phyloP scores from a whole-genome alignment of 2,888 invertebrate genomes.

The Lasioglossum zephyrum region DNA sequence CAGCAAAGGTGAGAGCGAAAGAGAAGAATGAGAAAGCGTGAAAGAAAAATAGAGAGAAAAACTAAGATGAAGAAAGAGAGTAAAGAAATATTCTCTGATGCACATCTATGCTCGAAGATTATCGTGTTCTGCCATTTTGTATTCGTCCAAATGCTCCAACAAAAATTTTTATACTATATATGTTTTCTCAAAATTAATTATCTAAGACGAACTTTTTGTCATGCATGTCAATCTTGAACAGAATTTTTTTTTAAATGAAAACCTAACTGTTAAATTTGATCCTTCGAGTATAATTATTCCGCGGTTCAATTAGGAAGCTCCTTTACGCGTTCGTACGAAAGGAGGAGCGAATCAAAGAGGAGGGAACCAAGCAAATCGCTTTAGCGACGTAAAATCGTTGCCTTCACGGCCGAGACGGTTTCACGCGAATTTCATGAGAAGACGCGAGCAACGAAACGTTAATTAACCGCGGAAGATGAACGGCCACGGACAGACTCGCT shows the following conservation, averaged over 20 bases:
- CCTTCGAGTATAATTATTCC: background rate
- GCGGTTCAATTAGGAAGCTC: background rate
- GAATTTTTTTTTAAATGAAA: background rate
- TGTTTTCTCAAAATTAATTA: background rate
- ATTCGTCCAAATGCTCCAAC: too few relatives aligned
- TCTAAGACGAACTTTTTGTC: too few relatives aligned
- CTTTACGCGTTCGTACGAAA: background rate
- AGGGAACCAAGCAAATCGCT: background rate
- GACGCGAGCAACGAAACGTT: constrained; percentile 23
- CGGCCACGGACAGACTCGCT: constrained; percentile 27
- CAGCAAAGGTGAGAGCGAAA: background rate
- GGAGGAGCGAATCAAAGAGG: background rate
- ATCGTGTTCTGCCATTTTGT: too few relatives aligned
- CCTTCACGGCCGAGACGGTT: background rate
- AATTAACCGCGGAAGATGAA: constrained; percentile 56
- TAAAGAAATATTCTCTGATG: too few relatives aligned
- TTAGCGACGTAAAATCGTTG: background rate
- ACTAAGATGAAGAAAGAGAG: background rate
- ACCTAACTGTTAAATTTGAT: background rate
- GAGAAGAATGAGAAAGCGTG: background rate
- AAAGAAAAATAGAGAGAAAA: background rate
- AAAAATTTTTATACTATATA: too few relatives aligned
- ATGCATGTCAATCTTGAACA: too few relatives aligned
- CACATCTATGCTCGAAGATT: too few relatives aligned
- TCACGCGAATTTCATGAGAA: background rate